Conservation (phyloP, 2,113 vertebrate species). For the Oncorhynchus tshawytscha region DNA sequence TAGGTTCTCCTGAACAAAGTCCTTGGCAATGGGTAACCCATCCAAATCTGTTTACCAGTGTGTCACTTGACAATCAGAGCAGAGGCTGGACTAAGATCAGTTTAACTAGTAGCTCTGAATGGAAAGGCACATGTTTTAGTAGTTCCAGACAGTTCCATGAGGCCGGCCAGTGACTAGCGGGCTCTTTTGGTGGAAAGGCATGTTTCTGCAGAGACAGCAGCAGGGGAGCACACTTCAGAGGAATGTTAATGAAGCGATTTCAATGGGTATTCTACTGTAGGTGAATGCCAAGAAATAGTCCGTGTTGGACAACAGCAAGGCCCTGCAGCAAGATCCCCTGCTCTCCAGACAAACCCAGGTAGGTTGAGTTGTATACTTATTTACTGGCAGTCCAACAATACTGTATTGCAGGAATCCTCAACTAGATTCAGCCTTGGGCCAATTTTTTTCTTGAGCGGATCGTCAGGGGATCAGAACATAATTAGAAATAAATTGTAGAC, state of each 20-base stretch:
- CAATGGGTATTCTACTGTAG: slow-evolving; percentile 26
- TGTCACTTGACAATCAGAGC: background rate
- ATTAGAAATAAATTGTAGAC: too few relatives aligned
- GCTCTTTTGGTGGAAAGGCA: slow-evolving; percentile 7
- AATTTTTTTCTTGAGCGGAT: too few relatives aligned
- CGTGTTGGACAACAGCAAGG: slow-evolving; percentile 17
- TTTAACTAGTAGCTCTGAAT: slow-evolving; percentile 2
- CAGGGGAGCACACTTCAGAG: slow-evolving; percentile 35
- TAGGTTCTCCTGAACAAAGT: slow-evolving; percentile 54
- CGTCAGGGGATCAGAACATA: too few relatives aligned
- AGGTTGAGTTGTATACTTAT: background rate
- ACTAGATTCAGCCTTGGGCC: too few relatives aligned
- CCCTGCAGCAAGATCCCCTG: background rate
- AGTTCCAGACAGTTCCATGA: background rate
- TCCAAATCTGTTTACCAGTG: slow-evolving; percentile 3
- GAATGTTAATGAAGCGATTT: slow-evolving; percentile 49
- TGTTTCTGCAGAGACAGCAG: slow-evolving; percentile 34
- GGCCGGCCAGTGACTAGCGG: background rate
- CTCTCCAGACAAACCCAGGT: background rate
- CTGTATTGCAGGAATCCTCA: too few relatives aligned
- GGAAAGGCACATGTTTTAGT: slow-evolving; percentile 18
- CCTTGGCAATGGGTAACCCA: slow-evolving; percentile 56
- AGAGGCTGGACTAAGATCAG: background rate
- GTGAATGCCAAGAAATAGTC: slow-evolving; percentile 16
- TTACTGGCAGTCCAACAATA: too few relatives aligned